Conservation (phyloP, 2,888 invertebrate genomes). For the Agrilus mali region DNA sequence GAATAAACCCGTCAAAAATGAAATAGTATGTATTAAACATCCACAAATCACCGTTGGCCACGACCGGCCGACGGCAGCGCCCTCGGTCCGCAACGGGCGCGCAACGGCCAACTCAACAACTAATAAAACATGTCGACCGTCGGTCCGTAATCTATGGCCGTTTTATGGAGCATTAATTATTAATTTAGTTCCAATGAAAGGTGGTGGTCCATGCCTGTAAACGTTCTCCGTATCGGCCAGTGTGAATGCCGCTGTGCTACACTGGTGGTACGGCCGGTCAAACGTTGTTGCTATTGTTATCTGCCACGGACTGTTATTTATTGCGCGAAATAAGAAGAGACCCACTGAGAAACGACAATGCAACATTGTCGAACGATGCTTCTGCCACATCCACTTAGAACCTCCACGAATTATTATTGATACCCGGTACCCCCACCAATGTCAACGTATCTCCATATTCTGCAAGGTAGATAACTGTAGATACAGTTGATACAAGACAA, state of each 20-base stretch:
- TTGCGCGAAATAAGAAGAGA: too few species aligned
- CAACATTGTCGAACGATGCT: too few species aligned
- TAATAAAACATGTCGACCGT: constrained; percentile 29
- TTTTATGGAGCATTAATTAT: constrained; percentile 31
- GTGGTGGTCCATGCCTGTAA: constrained; percentile 3
- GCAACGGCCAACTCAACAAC: constrained; percentile 25
- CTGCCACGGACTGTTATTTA: too few species aligned
- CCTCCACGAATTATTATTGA: too few species aligned
- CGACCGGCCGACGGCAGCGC: constrained; percentile 12
- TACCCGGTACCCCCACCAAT: too few species aligned
- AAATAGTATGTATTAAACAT: constrained; percentile 32
- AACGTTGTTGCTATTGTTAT: too few species aligned
- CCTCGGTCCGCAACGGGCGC: constrained; percentile 7
- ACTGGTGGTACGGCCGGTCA: not conserved
- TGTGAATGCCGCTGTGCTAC: constrained; percentile 4
- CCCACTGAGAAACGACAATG: too few species aligned
- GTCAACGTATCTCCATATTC: too few species aligned
- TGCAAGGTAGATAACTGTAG: too few species aligned
- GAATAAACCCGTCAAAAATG: constrained; percentile 26
- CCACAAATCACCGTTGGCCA: constrained; percentile 27
- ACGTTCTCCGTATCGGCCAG: too few species aligned
- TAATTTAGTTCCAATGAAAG: constrained; percentile 22
- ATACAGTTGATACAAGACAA: too few species aligned
- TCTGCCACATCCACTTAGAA: too few species aligned
- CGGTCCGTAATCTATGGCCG: constrained; percentile 26